Percentiles rank a stretch among this genome's conserved stretches.
phyloP scores from a whole-genome alignment of 2,888 invertebrate species.

The Sesia bembeciformis region DNA sequence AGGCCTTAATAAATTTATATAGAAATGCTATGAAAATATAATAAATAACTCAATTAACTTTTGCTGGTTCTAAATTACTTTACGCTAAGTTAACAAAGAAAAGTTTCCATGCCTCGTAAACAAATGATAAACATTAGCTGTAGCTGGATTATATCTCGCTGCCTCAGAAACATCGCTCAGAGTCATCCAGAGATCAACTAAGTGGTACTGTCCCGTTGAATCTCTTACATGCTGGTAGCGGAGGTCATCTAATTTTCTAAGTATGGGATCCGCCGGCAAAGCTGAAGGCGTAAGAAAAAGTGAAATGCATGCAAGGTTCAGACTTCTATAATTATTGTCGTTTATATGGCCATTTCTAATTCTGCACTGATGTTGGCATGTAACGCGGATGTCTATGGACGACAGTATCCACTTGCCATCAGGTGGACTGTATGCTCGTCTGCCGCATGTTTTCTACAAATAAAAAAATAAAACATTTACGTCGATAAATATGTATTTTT shows the following conservation, averaged over 20 bases:
- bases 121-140: conserved; percentile 36
- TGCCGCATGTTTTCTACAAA: no score
- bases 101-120: conserved; percentile 35
- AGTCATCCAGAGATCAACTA: conserved; percentile 22
- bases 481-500: no score
- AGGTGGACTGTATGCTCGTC: no score
- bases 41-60: not conserved
- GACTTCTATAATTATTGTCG: no score
- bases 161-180: conserved; percentile 16
- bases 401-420: no score
- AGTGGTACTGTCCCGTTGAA: conserved; percentile 14
- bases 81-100: not conserved
- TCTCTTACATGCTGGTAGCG: conserved; percentile 25
- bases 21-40: not conserved
- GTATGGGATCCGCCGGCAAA: conserved; percentile 17
- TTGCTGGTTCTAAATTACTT: no score
- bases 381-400: no score
- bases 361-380: no score
- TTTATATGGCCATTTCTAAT: no score
- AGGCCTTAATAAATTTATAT: no score
- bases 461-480: no score
- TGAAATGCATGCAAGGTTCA: no score
- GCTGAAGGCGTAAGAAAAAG: conserved; percentile 14
- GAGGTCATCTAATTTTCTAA: conserved; percentile 18
- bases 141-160: conserved; percentile 26